Conservation (phyloP, 2,888 invertebrate species). For the Microctonus hyperodae region DNA sequence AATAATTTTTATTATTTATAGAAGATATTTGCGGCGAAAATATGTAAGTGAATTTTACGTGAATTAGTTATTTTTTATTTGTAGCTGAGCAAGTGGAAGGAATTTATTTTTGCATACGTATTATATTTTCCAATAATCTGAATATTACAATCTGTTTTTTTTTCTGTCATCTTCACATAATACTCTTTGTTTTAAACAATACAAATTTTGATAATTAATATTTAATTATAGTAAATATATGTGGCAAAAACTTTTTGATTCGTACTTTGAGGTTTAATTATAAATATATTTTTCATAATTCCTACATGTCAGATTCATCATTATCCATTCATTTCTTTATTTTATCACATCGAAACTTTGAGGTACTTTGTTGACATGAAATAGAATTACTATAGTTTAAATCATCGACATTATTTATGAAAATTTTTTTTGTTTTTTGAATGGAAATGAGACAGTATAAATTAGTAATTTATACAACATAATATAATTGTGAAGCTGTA, state of each 20-base stretch:
- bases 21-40: background rate
- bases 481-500: background rate
- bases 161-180: background rate
- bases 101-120: background rate
- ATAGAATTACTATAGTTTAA: background rate
- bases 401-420: background rate
- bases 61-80: background rate
- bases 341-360: conserved; percentile 31
- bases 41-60: background rate
- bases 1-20: background rate
- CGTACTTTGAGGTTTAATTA: conserved; percentile 18
- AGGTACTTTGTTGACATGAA: conserved; percentile 26
- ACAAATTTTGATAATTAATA: background rate
- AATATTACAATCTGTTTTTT: background rate
- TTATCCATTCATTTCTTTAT: conserved; percentile 26
- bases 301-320: conserved; percentile 40
- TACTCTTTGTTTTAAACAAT: background rate
- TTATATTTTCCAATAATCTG: background rate
- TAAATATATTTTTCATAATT: conserved; percentile 11
- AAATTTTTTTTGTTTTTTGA: background rate
- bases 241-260: background rate
- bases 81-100: background rate
- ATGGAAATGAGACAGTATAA: conserved; percentile 10
- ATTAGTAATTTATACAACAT: background rate
- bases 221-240: conserved; percentile 11